Evolutionary conservation across 2,888 invertebrate species (phyloP).

Genomic region (Drosophila acutilabella): DNA sequence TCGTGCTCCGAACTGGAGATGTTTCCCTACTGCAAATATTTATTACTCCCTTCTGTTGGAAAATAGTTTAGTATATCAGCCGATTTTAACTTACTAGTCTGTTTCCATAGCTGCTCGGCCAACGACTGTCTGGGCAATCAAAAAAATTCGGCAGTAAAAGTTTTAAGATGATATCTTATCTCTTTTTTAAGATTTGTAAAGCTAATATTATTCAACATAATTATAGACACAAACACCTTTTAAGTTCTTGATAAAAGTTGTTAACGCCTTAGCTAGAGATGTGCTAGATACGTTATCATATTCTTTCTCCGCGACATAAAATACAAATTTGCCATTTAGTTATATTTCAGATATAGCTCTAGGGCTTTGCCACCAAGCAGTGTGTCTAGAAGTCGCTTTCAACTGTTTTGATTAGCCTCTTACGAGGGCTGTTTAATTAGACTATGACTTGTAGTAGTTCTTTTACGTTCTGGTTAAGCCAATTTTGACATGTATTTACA

Average conservation of each 20-base stretch:
- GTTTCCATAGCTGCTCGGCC: slow-evolving; percentile 33
- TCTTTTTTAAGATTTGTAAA: neutral
- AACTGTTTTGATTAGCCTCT: no score
- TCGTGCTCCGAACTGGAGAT: slow-evolving; percentile 53
- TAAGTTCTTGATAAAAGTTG: neutral
- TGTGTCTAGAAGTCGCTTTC: neutral
- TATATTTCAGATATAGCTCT: no score
- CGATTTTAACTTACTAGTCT: slow-evolving; percentile 37
- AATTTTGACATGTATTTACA: no score
- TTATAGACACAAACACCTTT: neutral
- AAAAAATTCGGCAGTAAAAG: neutral
- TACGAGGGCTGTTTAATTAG: no score
- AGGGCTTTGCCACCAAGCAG: neutral
- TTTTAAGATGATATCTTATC: neutral
- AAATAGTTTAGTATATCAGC: neutral
- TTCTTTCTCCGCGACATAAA: no score
- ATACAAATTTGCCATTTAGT: no score
- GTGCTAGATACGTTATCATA: no score
- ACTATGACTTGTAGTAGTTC: no score
- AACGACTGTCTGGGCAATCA: neutral
- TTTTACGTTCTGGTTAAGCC: no score
- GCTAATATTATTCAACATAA: neutral
- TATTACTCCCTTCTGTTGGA: neutral
- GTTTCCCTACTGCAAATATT: slow-evolving; percentile 45
- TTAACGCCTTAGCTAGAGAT: neutral